These are phyloP conservation scores for Anomalospiza imberbis DNA, from an alignment of 2,797 vertebrate genomes.

Conservation along the genomic window DNA sequence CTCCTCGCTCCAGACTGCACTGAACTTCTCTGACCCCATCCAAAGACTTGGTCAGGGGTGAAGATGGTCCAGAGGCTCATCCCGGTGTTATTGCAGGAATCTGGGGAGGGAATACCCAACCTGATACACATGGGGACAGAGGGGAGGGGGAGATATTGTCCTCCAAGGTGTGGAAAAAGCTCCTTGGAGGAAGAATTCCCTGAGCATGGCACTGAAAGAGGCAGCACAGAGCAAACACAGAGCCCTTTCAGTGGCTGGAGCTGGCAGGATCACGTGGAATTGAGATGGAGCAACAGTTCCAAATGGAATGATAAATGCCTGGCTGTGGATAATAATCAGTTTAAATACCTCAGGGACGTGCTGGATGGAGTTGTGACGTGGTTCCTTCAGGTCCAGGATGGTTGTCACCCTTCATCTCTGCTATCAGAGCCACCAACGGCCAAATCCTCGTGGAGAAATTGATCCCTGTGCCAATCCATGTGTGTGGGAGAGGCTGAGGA, in stretches of 20 bases:
- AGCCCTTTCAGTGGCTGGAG: neutral
- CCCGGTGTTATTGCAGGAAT: rapidly evolving
- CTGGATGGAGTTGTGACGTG: neutral
- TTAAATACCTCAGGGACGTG: neutral
- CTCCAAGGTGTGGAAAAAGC: neutral
- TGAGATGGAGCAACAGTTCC: neutral
- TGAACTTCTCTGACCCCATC: neutral
- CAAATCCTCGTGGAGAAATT: rapidly evolving
- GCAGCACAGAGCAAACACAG: neutral
- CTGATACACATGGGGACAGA: neutral
- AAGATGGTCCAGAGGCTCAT: neutral
- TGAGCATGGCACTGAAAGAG: neutral
- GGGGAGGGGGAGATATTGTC: neutral
- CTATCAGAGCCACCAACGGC: neutral
- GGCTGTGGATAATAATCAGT: neutral
- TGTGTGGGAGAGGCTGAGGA: neutral
- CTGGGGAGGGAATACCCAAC: neutral
- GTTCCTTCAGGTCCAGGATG: neutral
- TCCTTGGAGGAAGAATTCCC: neutral
- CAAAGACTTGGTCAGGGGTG: neutral
- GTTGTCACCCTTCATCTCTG: neutral
- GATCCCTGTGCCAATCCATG: neutral
- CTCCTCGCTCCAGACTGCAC: neutral
- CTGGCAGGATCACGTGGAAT: neutral
- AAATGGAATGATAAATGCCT: neutral